These are phyloP conservation scores for Chromobotia macracanthus DNA, from an alignment of 2,797 vertebrate species.

Conservation along the genomic window DNA sequence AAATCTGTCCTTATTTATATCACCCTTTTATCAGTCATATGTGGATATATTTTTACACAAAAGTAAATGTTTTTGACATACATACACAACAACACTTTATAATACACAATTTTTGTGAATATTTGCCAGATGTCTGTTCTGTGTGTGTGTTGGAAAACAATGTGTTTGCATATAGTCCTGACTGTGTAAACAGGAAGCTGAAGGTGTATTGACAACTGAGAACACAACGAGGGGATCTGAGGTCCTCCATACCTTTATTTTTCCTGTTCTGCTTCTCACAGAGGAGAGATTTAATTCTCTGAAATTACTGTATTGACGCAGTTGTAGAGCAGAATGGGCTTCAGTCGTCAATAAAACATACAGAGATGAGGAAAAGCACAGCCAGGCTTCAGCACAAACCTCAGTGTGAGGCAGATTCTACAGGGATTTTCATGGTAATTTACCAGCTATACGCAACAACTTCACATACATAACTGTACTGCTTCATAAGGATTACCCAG, in stretches of 20 bases:
- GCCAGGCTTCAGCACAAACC: conserved; percentile 32
- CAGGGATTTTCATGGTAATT: conserved; percentile 14
- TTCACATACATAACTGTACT: not conserved
- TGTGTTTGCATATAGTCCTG: no score
- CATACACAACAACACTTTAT: no score
- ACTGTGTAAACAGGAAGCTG: no score
- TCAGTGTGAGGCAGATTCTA: conserved; percentile 34
- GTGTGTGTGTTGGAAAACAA: no score
- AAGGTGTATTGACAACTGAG: conserved; percentile 69
- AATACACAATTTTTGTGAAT: no score
- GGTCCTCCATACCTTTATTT: conserved; percentile 59
- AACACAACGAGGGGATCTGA: conserved; percentile 71
- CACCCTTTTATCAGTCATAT: no score
- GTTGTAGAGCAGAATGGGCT: conserved; percentile 73
- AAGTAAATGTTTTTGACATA: no score
- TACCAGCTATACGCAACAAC: conserved; percentile 1
- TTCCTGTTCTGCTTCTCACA: conserved; percentile 62
- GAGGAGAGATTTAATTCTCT: conserved; percentile 75
- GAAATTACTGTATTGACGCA: conserved; percentile 84
- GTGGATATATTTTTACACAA: no score
- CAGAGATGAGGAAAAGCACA: conserved; percentile 74
- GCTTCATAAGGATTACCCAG: not conserved
- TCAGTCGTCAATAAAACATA: conserved; percentile 80
- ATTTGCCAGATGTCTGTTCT: no score
- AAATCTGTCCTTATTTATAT: no score